A percentile compares a stretch with the other conserved stretches of the same genome.
These are phyloP conservation scores for Ariopsis seemanni DNA, from an alignment of 2,113 vertebrate genomes.

Conservation along the genomic window DNA sequence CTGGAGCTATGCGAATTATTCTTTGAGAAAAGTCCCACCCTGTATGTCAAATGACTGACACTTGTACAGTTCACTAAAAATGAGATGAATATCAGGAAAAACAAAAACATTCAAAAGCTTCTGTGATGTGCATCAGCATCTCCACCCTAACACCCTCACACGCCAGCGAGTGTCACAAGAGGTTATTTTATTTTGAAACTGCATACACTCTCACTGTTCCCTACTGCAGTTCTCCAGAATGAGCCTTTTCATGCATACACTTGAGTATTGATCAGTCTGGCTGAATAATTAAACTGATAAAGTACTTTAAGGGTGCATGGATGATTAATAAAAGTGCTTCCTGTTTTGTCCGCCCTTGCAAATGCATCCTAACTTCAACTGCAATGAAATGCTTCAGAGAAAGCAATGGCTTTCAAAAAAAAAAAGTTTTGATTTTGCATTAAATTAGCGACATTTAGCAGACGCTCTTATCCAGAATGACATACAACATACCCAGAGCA, in stretches of 20 bases:
- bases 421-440: background rate
- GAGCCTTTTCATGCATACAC: background rate
- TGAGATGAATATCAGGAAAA: background rate
- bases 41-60: background rate
- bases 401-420: background rate
- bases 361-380: background rate
- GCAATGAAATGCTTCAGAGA: background rate
- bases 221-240: background rate
- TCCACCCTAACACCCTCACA: background rate
- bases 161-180: background rate
- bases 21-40: background rate
- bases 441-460: no score
- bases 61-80: background rate
- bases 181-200: background rate
- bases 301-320: no score
- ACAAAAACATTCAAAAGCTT: background rate
- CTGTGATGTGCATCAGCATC: background rate
- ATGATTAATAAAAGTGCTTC: background rate
- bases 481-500: background rate
- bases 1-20: constrained; percentile 3
- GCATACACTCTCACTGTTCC: background rate
- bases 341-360: background rate
- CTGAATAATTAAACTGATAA: no score
- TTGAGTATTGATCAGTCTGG: background rate
- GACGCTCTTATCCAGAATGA: background rate